Conservation (phyloP, 2,113 vertebrate genomes). For the Leptocoma aspasia region DNA sequence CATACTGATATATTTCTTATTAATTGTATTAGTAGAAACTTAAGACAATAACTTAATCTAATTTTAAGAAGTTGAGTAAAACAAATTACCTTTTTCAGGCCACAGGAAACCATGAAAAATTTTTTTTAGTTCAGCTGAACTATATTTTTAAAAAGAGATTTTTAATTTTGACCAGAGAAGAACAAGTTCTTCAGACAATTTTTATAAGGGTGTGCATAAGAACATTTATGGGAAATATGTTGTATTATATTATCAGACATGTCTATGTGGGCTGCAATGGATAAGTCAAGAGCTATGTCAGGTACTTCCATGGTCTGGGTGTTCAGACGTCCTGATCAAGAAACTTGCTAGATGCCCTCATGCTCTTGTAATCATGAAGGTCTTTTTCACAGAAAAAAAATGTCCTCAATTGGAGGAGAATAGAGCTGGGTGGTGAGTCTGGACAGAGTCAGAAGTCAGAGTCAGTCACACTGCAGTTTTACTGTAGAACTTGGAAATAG, state of each 20-base stretch:
- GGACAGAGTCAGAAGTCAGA: background rate
- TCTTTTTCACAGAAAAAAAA: background rate
- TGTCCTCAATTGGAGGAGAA: background rate
- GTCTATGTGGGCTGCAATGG: background rate
- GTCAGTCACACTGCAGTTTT: background rate
- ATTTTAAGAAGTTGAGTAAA: background rate
- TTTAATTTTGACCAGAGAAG: background rate
- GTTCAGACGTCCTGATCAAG: background rate
- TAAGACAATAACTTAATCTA: background rate
- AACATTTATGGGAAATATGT: background rate
- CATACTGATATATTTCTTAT: background rate
- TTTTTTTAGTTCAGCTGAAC: background rate
- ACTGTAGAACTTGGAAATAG: background rate
- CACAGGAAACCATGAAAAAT: background rate
- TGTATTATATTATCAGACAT: background rate
- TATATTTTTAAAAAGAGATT: background rate
- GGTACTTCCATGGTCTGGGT: background rate
- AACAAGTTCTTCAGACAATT: background rate
- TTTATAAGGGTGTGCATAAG: background rate
- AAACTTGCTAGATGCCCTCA: background rate
- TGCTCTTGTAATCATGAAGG: background rate
- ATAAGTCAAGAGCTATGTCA: background rate
- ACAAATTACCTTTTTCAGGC: background rate
- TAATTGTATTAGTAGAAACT: background rate
- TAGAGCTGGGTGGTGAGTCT: background rate